phyloP scores from a whole-genome alignment of 2,888 invertebrate species.

The Caenorhabditis sp. region DNA sequence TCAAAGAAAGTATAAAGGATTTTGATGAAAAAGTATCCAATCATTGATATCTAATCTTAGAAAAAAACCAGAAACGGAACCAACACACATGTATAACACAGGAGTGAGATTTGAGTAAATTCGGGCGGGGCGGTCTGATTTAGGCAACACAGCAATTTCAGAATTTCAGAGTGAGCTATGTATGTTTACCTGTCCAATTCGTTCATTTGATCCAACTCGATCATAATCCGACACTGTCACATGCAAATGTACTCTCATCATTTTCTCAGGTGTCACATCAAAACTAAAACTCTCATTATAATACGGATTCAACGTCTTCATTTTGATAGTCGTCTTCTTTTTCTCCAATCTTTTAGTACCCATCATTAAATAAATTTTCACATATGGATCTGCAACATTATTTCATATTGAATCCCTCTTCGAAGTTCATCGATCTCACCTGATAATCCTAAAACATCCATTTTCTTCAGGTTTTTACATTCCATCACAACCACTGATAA shows the following conservation, averaged over 20 bases:
- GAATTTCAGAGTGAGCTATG: too few relatives aligned
- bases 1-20: too few relatives aligned
- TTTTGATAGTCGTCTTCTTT: slow-evolving; percentile 99
- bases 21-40: too few relatives aligned
- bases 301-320: slow-evolving; percentile 99
- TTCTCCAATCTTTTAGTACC: slow-evolving; percentile 99
- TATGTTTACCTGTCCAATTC: slow-evolving; percentile 90
- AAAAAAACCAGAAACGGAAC: too few relatives aligned
- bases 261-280: slow-evolving; percentile 99
- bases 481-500: slow-evolving; percentile 97
- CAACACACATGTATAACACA: too few relatives aligned
- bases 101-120: too few relatives aligned
- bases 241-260: slow-evolving; percentile 99
- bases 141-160: too few relatives aligned
- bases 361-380: slow-evolving; percentile 99
- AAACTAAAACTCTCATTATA: slow-evolving; percentile 99
- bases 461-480: slow-evolving; percentile 99
- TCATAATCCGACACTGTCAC: slow-evolving; percentile 99
- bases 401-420: too few relatives aligned
- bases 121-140: too few relatives aligned
- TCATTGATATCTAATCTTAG: too few relatives aligned
- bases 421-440: too few relatives aligned
- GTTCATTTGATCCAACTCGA: slow-evolving; percentile 98
- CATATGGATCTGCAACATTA: slow-evolving; percentile 83
- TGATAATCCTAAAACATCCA: slow-evolving; percentile 98